Evolutionary conservation across 2,113 vertebrate genomes (phyloP).

Genomic region (Empidonax alnorum): DNA sequence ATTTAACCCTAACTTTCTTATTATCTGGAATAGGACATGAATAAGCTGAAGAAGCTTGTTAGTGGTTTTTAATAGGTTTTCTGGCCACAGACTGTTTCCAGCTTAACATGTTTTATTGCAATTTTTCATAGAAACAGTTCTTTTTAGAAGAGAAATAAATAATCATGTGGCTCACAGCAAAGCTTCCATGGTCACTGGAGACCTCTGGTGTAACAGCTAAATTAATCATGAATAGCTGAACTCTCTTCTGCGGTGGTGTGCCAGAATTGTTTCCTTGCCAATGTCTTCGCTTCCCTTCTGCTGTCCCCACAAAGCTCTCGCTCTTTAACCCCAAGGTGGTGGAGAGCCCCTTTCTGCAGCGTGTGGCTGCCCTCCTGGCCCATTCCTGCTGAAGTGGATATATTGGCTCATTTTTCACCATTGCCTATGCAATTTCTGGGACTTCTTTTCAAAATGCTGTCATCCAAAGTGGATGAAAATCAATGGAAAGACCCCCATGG

Average conservation of each 20-base stretch:
- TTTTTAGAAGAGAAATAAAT: slow-evolving; percentile 44
- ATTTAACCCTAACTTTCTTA: slow-evolving; percentile 39
- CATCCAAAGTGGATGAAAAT: not conserved
- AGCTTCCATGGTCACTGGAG: slow-evolving; percentile 28
- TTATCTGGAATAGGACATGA: not conserved
- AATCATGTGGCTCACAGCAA: slow-evolving; percentile 22
- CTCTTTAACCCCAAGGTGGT: not conserved
- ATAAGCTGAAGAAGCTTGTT: slow-evolving; percentile 20
- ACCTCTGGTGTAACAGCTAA: slow-evolving; percentile 38
- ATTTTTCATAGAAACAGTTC: slow-evolving; percentile 35
- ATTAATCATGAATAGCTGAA: slow-evolving; percentile 44
- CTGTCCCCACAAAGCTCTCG: not conserved
- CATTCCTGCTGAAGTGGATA: not conserved
- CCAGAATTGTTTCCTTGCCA: slow-evolving; percentile 41
- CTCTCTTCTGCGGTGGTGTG: not conserved
- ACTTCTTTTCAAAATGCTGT: not conserved
- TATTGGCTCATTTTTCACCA: not conserved
- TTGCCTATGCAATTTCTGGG: not conserved
- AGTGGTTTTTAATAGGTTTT: slow-evolving; percentile 34
- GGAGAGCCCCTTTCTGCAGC: not conserved
- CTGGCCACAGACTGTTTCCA: slow-evolving; percentile 4
- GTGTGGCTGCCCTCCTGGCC: not conserved
- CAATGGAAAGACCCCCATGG: not conserved
- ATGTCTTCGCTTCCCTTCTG: slow-evolving; percentile 3
- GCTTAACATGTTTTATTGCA: not conserved